Base-by-base conservation (phyloP, 2,113 vertebrate species). In the Cyprinus carpio region DNA sequence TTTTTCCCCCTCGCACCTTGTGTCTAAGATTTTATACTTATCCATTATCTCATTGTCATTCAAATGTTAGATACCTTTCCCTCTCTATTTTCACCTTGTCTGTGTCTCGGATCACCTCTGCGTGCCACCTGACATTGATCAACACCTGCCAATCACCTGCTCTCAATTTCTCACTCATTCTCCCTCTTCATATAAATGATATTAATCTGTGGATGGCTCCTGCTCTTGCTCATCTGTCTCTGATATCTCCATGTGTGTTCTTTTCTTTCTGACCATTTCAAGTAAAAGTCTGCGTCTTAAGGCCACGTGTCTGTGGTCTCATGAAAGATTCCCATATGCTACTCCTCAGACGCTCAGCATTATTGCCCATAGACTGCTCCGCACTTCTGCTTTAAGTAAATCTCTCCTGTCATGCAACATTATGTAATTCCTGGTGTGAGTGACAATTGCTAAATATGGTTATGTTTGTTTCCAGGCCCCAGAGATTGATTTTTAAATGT, bases 71-170 rank as follows among this genome's bases (percentile, higher is more conserved):
- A 84, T 31, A 31, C 46, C 16, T 64, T 81, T 64, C n/a, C 60
- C 79, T 49, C 49, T 58, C 67, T 72, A 83, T 83, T 83, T 83
- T 83, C 81, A 83, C 81, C 81, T 72, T 60, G 58, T 69, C 49
- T 34, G 54, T 31, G 29, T 56, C 37, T 72, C 15, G 4, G 51
- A 60, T 71, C 31, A 27, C n/a, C 54, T 81, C 37, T 71, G 43
- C 23, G 1, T 43, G 64, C 37, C 76, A 49, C 37, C 60, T 18
- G 56, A 64, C 78, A 81, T 6, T 60, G 25, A 54, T 82, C 80
- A 81, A 82, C 80, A 82, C 64, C 80, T 82, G 58, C 5, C 9
- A 18, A 62, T 49, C 60, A 46, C 77, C 10, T 6, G 10, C 62
- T 51, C 62, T 82, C 64, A 3, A 18, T 72, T 12, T 72, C 79